Conservation (phyloP, 1,140 invertebrate species). For the Bilobella aurantiaca region DNA sequence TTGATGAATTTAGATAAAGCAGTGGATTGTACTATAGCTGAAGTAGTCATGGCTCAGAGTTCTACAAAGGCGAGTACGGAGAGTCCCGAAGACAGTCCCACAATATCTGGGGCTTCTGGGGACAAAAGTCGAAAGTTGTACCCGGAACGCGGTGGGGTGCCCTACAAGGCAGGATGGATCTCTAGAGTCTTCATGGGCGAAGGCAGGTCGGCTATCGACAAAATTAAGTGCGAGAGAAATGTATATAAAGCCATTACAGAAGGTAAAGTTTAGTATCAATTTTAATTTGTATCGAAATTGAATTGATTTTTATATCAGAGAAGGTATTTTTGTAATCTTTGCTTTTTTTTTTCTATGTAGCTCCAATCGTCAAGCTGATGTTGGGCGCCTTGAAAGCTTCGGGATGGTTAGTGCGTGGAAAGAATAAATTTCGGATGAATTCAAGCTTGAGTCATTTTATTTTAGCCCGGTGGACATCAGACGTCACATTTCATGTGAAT, state of each 20-base stretch:
- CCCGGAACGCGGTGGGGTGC: slow-evolving; percentile 60
- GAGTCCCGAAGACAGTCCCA: too few species aligned
- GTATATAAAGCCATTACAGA: slow-evolving; percentile 62
- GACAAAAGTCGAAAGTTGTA: slow-evolving; percentile 51
- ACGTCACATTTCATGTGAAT: slow-evolving; percentile 83
- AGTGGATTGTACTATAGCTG: not conserved
- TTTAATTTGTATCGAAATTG: slow-evolving; percentile 13
- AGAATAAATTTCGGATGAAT: not conserved
- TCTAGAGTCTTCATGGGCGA: slow-evolving; percentile 47
- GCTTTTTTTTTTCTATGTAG: slow-evolving; percentile 42
- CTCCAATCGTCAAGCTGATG: slow-evolving; percentile 74
- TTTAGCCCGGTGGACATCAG: slow-evolving; percentile 64
- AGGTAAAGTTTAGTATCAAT: slow-evolving; percentile 48
- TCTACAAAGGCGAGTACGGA: not conserved
- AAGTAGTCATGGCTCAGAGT: not conserved
- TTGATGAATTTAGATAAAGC: not conserved
- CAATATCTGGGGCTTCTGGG: not conserved
- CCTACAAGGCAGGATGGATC: slow-evolving; percentile 46
- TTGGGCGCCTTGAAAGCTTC: slow-evolving; percentile 68
- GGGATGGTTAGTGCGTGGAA: slow-evolving; percentile 57
- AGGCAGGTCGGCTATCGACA: slow-evolving; percentile 56
- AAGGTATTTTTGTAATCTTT: too few species aligned
- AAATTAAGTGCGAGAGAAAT: slow-evolving; percentile 68
- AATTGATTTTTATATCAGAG: not conserved
- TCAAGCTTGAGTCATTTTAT: slow-evolving; percentile 24